Conservation (phyloP, 2,113 vertebrate genomes). For the Forbesichthys papilliferus region DNA sequence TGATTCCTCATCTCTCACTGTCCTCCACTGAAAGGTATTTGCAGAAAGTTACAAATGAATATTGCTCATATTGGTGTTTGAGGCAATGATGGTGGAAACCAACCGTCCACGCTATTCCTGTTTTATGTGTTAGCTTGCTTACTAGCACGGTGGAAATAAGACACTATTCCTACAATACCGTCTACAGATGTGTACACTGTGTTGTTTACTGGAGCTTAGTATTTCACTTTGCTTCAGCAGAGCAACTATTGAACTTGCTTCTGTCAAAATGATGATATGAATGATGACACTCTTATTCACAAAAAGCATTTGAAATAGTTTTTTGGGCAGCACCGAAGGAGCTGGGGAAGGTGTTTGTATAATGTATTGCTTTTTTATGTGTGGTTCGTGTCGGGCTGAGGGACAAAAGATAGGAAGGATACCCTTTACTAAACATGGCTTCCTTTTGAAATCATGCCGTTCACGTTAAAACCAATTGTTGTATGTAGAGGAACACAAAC, state of each 20-base stretch:
- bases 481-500: conserved; percentile 23
- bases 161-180: too few relatives aligned
- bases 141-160: too few relatives aligned
- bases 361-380: conserved; percentile 1
- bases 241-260: too few relatives aligned
- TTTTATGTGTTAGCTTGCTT: too few relatives aligned
- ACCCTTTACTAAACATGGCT: conserved; percentile 37
- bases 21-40: conserved; percentile 19
- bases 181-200: too few relatives aligned
- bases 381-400: conserved; percentile 40
- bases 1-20: conserved; percentile 32
- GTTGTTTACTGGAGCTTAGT: too few relatives aligned
- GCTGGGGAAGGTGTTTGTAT: too few relatives aligned
- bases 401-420: conserved; percentile 37
- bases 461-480: conserved; percentile 15
- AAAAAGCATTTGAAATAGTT: too few relatives aligned
- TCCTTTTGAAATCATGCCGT: conserved; percentile 35
- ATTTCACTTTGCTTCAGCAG: too few relatives aligned
- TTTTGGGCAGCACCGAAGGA: too few relatives aligned
- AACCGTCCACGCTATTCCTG: background rate
- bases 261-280: too few relatives aligned
- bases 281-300: too few relatives aligned
- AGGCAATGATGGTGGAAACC: background rate
- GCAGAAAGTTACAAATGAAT: conserved; percentile 42
- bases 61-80: background rate